Conservation (phyloP, 2,113 vertebrate genomes). For the Corydoras maculifer region DNA sequence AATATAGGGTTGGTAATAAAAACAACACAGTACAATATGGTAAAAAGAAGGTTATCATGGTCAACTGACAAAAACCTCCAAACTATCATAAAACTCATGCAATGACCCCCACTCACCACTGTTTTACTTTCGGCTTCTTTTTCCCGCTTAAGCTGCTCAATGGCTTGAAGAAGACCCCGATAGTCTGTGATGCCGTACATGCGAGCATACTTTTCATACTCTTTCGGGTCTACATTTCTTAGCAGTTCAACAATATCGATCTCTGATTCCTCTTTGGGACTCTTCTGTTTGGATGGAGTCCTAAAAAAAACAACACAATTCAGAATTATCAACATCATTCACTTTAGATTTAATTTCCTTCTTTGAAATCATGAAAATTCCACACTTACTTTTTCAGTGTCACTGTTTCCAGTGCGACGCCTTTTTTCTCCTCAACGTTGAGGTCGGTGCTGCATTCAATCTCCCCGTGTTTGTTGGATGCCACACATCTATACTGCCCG, state of each 20-base stretch:
- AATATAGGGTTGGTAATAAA: no score
- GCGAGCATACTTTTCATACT: slow-evolving; percentile 97
- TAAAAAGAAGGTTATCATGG: no score
- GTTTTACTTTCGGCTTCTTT: slow-evolving; percentile 81
- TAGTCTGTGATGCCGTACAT: slow-evolving; percentile 99
- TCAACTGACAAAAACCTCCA: not conserved
- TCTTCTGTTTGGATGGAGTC: slow-evolving; percentile 85
- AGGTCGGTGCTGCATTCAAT: slow-evolving; percentile 82
- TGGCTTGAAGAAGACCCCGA: slow-evolving; percentile 92
- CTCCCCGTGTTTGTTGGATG: slow-evolving; percentile 86
- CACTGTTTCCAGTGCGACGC: slow-evolving; percentile 70
- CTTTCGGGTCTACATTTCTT: slow-evolving; percentile 97
- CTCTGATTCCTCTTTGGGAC: slow-evolving; percentile 81
- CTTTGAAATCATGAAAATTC: not conserved
- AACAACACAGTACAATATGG: no score
- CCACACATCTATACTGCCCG: slow-evolving; percentile 87
- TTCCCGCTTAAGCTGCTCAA: slow-evolving; percentile 87
- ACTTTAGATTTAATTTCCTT: slow-evolving; percentile 38
- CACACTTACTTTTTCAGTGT: slow-evolving; percentile 84
- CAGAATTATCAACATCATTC: not conserved
- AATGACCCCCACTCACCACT: slow-evolving; percentile 61
- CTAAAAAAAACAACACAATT: slow-evolving; percentile 57
- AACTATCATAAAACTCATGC: not conserved
- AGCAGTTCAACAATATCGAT: slow-evolving; percentile 94
- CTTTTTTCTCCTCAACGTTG: slow-evolving; percentile 80